Base-by-base conservation (phyloP, 2,888 invertebrate species). In the Noctua pronuba region DNA sequence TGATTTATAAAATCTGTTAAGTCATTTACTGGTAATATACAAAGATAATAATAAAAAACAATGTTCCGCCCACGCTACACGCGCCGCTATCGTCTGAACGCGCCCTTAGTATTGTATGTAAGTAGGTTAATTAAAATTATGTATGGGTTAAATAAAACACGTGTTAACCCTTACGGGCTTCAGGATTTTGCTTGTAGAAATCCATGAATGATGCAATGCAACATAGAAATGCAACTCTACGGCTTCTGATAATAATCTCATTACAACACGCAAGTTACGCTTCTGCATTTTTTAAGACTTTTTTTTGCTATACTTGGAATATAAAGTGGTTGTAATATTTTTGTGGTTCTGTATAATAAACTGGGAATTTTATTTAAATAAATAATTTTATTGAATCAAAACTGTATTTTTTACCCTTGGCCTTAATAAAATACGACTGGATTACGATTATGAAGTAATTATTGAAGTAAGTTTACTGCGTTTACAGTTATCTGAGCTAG, bases 171-270 rank as follows among this genome's bases (percentile, higher is more conserved):
- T 79, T 46, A 75, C 79, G 24, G 87, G 87, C 83, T 86, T 88
- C 81, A 28, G 87, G 87, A 82, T 87, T 79, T 82, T 74, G 35
- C 82, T 74, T 79, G 74, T 80, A 69, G 24, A 74, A 80, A 80
- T 75, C 76, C 69, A 64, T 81, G 71, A 84, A 78, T 83, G 58
- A 75, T 87, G 65, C 86, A 78, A 75, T 72, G 72, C 75, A 77
- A 74, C 80, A 76, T 65, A 69, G n/a, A 70, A 74, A 73, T 71
- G 78, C 69, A 75, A 83, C 70, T 55, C 69, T 80, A 87, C n/a
- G 88, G 83, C 79, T 86, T 88, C 86, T 71, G 74, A 84, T 80
- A 84, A 76, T 87, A 88, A 88, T 81, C 82, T 80, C 71, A 89
- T 88, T 86, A 84, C 74, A 72, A 65, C 75, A 46, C 11, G n/a